Evolutionary conservation across 2,888 invertebrate species (phyloP).

Genomic region (Ecdyonurus torrentis): DNA sequence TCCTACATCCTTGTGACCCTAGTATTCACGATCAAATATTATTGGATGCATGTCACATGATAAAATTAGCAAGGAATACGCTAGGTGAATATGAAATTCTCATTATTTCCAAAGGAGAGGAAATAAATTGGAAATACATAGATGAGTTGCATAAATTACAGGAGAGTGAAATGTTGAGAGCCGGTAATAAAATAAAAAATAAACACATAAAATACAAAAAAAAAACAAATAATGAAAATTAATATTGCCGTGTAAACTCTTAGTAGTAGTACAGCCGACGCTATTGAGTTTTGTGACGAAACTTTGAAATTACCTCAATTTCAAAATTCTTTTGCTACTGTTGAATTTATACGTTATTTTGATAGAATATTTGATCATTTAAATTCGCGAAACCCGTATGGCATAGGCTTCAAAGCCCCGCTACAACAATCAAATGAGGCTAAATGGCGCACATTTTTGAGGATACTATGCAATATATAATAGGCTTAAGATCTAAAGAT

Average conservation of each 20-base stretch:
- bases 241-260: constrained; percentile 12
- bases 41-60: constrained; percentile 4
- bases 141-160: neutral
- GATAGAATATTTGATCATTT: constrained; percentile 10
- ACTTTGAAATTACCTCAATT: constrained; percentile 6
- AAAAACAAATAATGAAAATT: constrained; percentile 12
- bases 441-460: constrained; percentile 6
- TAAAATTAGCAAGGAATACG: neutral
- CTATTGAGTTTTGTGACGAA: constrained; percentile 9
- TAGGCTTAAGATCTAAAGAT: neutral
- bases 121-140: neutral
- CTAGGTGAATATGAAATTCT: neutral
- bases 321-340: constrained; percentile 5
- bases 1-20: neutral
- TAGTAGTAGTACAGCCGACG: constrained; percentile 12
- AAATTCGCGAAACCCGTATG: constrained; percentile 8
- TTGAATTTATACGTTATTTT: constrained; percentile 5
- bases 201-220: constrained; percentile 9
- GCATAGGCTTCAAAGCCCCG: constrained; percentile 7
- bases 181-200: constrained; percentile 11
- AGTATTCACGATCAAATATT: neutral
- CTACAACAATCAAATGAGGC: constrained; percentile 2
- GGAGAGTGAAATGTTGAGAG: constrained; percentile 6
- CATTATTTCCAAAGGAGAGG: neutral
- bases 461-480: constrained; percentile 4